Base-by-base conservation (phyloP, 2,797 vertebrate genomes). In the Gorsachius magnificus region DNA sequence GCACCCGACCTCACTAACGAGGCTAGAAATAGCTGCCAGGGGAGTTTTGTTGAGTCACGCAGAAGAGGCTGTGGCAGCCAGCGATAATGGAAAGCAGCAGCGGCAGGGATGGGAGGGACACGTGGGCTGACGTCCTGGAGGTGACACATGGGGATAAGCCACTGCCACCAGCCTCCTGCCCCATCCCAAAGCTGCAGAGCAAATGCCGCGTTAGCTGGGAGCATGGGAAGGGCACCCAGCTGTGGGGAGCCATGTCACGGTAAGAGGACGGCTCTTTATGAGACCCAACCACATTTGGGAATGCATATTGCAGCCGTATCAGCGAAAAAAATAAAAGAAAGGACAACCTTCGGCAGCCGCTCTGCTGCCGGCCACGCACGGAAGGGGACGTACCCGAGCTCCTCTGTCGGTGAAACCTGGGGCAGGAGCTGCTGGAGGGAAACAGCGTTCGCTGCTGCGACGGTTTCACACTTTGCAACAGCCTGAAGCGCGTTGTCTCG, bases 251-350 rank as follows among this genome's bases (percentile, higher is more conserved):
- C 51, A 9, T 33, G 61, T 36, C 33, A 4, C 0, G 9, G 70
- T 9, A 6, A 0, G 1, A 38, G 35, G 58, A 26, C 1, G 6
- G 56, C 7, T n/a, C 10, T 35, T 9, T 5, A 9, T 1, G 50
- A 35, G 38, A 36, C 36, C 36, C 36, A 8, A 0, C 26, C 14
- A 1, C 45, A 2, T 38, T n/a, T 2, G 16, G 56, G 84, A 75
- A 57, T 0, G 13, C 9, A 10, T 1, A 3, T 9, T 24, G 50
- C 20, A 15, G 50, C 13, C 13, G 2, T 1, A 11, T 2, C 51
- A n/a, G 66, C 22, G 25, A 38, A 58, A 82, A 78, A 83, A 72
- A 24, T 0, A 5, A 38, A 50, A 29, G 4, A 35, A 68, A 33
- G 0, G 1, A 5, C 10, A 26, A 26, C 75, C 31, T 57, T 14